Conservation (phyloP, 2,797 vertebrate species). For the Sciaenops ocellatus region DNA sequence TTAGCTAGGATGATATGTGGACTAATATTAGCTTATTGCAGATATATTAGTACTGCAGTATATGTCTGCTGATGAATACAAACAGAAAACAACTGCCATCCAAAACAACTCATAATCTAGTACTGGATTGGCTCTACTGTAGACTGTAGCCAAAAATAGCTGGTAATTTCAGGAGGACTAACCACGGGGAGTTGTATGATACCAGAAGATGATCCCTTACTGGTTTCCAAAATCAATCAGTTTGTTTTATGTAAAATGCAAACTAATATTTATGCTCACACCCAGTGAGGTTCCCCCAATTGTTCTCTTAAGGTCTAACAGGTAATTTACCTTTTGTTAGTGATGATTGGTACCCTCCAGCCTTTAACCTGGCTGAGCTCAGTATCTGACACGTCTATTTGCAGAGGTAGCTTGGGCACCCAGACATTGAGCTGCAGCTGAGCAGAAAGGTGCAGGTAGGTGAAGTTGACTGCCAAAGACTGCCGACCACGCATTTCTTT, state of each 20-base stretch:
- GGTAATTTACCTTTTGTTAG: conserved; percentile 89
- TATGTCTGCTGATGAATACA: not conserved
- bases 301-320: not conserved
- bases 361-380: conserved; percentile 98
- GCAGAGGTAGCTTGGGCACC: conserved; percentile 93
- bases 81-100: not conserved
- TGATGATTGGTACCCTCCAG: conserved; percentile 93
- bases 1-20: too few species aligned
- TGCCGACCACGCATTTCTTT: conserved; percentile 95
- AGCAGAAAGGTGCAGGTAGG: conserved; percentile 93
- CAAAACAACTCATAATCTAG: not conserved
- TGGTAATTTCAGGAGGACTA: not conserved
- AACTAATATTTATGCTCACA: not conserved
- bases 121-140: not conserved
- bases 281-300: not conserved
- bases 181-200: not conserved
- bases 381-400: conserved; percentile 95
- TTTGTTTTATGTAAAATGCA: not conserved
- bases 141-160: not conserved
- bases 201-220: not conserved
- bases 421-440: conserved; percentile 93
- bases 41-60: not conserved
- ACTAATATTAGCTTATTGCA: not conserved
- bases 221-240: not conserved
- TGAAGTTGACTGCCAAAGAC: conserved; percentile 93